Evolutionary conservation across 2,797 vertebrate species (phyloP).

Genomic region (Psittacula derbiana): DNA sequence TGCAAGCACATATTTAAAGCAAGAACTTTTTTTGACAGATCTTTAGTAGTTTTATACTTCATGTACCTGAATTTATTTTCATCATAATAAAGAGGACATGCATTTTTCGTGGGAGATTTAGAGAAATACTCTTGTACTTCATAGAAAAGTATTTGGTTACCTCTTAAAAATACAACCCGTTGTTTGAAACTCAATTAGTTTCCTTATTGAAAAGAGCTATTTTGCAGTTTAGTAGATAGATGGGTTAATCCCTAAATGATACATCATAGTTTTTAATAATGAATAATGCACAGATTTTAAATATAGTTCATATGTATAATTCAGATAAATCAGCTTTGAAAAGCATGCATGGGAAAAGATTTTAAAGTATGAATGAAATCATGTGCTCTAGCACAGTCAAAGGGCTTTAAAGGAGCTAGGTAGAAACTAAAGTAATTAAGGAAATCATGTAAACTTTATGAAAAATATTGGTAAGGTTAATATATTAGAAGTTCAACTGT

Average conservation of each 20-base stretch:
- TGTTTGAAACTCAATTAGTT: conserved; percentile 3
- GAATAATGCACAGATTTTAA: conserved; percentile 46
- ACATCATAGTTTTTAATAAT: conserved; percentile 19
- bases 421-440: conserved; percentile 31
- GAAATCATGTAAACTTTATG: neutral
- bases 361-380: conserved; percentile 44
- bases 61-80: neutral
- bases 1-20: neutral
- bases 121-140: neutral
- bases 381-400: conserved; percentile 17
- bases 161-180: neutral
- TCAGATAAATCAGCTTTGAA: conserved; percentile 44
- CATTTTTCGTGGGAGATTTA: neutral
- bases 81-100: neutral
- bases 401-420: neutral
- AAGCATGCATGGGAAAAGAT: conserved; percentile 15
- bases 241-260: conserved; percentile 25
- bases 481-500: neutral
- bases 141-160: neutral
- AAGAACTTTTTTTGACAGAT: neutral
- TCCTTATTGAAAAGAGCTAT: neutral
- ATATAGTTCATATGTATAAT: conserved; percentile 4
- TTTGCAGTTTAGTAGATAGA: neutral
- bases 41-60: neutral
- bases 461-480: neutral